A percentile compares a stretch with the other conserved stretches of the same genome.
Conservation (phyloP, 2,888 invertebrate genomes). For the Dorcus hopei region DNA sequence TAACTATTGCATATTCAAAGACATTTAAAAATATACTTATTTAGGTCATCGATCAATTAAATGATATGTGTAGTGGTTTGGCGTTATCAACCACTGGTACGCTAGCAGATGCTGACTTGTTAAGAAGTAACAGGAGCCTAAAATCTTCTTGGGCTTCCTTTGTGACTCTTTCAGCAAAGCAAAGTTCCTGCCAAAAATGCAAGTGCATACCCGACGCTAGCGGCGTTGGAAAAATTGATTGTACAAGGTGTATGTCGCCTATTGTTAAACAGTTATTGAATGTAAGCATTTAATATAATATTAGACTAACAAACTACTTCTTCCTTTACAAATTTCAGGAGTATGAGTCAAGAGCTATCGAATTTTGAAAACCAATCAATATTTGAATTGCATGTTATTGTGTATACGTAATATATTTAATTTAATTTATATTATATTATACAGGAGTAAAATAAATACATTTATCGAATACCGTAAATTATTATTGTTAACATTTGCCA, state of each 20-base stretch:
- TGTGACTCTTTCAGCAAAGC: constrained; percentile 19
- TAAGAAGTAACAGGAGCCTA: not conserved
- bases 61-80: constrained; percentile 26
- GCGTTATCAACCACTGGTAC: constrained; percentile 30
- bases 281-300: constrained; percentile 20
- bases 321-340: not conserved
- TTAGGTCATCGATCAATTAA: constrained; percentile 23
- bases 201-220: constrained; percentile 24
- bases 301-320: not conserved
- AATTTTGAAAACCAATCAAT: no score
- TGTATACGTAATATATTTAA: no score
- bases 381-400: no score
- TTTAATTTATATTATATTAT: no score
- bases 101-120: constrained; percentile 15
- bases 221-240: constrained; percentile 27
- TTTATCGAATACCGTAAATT: no score
- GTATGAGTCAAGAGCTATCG: not conserved
- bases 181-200: constrained; percentile 30
- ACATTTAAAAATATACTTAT: not conserved
- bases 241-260: constrained; percentile 28
- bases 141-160: constrained; percentile 19
- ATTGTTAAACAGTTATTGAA: constrained; percentile 30
- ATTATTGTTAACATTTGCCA: no score
- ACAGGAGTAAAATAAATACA: no score
- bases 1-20: not conserved